Conservation (phyloP, 2,888 invertebrate species). For the Conchocele bisecta region DNA sequence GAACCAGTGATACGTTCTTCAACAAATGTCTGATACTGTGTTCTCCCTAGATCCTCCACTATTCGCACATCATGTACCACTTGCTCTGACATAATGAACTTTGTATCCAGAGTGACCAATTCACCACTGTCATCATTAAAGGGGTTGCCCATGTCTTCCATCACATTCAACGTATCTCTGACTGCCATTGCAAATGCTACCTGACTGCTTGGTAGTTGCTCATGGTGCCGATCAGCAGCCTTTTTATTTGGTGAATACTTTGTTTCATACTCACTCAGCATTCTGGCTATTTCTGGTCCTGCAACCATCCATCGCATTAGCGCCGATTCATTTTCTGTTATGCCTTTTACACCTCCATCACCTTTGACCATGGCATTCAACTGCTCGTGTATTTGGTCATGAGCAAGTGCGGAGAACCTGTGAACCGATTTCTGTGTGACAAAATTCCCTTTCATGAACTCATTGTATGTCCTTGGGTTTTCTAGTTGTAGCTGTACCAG, state of each 20-base stretch:
- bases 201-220: background rate
- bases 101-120: slow-evolving; percentile 5
- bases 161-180: background rate
- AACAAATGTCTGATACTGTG: background rate
- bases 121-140: slow-evolving; percentile 9
- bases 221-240: background rate
- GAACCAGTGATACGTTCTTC: background rate
- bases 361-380: slow-evolving; percentile 47
- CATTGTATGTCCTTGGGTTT: background rate
- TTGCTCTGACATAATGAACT: background rate
- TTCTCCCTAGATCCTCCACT: slow-evolving; percentile 6
- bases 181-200: background rate
- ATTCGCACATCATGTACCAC: slow-evolving; percentile 8
- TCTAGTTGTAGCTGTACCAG: slow-evolving; percentile 3
- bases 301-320: no score
- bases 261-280: background rate
- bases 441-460: slow-evolving; percentile 6
- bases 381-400: slow-evolving; percentile 57
- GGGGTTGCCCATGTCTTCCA: slow-evolving; percentile 15
- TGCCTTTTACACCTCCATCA: no score
- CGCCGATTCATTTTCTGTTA: no score
- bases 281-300: slow-evolving; percentile 6
- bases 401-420: slow-evolving; percentile 1
- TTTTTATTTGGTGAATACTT: background rate
- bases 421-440: slow-evolving; percentile 6